phyloP scores from a whole-genome alignment of 2,797 vertebrate species.

The Propithecus deckenii region DNA sequence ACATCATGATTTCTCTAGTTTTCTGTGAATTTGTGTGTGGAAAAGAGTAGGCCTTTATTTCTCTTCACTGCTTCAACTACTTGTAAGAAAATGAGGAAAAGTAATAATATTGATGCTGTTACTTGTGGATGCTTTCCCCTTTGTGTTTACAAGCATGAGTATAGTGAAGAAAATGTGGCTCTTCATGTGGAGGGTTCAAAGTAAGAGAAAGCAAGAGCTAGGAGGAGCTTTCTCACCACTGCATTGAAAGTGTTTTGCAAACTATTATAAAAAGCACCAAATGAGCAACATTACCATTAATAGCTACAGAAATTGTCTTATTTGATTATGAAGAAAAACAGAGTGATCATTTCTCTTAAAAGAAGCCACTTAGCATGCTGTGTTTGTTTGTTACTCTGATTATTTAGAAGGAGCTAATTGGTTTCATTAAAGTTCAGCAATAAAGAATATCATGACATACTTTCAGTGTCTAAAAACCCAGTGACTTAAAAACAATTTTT shows the following conservation, averaged over 20 bases:
- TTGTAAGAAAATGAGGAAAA: background rate
- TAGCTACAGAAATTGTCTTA: background rate
- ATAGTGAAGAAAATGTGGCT: background rate
- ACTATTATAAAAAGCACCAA: background rate
- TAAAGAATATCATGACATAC: background rate
- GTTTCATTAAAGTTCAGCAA: conserved; percentile 26
- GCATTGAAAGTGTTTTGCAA: conserved; percentile 7
- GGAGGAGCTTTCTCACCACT: background rate
- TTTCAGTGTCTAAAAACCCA: background rate
- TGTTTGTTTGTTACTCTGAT: conserved; percentile 38
- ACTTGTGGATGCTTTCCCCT: background rate
- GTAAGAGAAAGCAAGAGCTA: background rate
- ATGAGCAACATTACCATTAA: background rate
- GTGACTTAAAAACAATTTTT: background rate
- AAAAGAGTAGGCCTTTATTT: background rate
- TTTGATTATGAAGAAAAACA: conserved; percentile 28
- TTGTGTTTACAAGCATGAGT: background rate
- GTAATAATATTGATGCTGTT: background rate
- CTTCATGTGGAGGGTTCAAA: background rate
- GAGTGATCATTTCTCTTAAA: background rate
- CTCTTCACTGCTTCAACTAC: background rate
- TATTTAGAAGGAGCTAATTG: conserved; percentile 44
- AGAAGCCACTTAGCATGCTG: background rate
- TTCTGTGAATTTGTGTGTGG: background rate
- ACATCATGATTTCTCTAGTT: background rate